Evolutionary conservation across 1,140 invertebrate species (phyloP), one percentile per base, ranked within the genome.

Genomic region (Vollenhovia emeryi): DNA sequence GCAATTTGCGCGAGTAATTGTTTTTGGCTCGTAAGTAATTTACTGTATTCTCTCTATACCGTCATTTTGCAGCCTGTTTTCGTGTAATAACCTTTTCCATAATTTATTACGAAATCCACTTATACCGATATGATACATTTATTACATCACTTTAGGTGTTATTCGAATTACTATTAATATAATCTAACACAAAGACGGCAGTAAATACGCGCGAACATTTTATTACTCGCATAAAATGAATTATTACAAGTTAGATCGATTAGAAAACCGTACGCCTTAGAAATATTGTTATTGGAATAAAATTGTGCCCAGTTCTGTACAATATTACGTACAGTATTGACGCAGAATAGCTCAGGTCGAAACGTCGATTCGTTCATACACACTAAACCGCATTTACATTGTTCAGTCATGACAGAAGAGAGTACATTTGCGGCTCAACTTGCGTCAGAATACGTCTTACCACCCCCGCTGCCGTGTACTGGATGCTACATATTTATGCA

Each of bases 391-490:
- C 64, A 69, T 69, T 80, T 57, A 11, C 50, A 80, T 80, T 80
- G 64, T 80, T 80, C 71, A 80, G 36, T 80, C 64, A 71, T 71
- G 78, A 71, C 36, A 80, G 33, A 80, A 80, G 78, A 33, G 21
- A 80, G 33, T 71, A 50, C 64, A 80, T 71, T 80, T 80, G 24
- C 48, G 64, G 36, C 6, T 80, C 33, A 71, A 80, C 64, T 80
- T 71, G 50, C 64, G 64, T 80, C 78, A 80, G 78, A 80, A 71
- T 80, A 71, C n/a, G 24, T 80, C 64, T 80, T 71, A 62, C 24
- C 13, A 57, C 24, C 27, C 24, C 33, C 50, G 15, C 13, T 33
- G 9, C 43, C 21, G 48, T 33, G 11, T 64, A 66, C 59, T 33
- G n/a, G 60, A 64, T 52, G 48, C 18, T 80, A 69, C 36, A 69